Conservation (phyloP, 2,888 invertebrate species). For the Rhabditoides inermis region DNA sequence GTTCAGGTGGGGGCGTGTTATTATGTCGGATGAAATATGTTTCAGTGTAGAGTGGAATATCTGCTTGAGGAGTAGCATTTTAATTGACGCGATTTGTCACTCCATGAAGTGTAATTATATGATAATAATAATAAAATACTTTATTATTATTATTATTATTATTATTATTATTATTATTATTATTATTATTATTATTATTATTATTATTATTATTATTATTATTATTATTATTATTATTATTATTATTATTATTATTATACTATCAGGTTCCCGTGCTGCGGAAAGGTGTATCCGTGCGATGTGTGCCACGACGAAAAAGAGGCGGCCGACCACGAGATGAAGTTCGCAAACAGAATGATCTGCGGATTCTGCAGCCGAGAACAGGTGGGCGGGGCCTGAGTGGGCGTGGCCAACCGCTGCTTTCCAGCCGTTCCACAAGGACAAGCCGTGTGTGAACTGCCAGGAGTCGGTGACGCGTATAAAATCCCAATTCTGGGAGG, state of each 20-base stretch:
- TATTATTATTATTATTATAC: no score
- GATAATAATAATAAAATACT: no score
- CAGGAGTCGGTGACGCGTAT: slow-evolving; percentile 10
- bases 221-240: no score
- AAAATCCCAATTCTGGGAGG: slow-evolving; percentile 55
- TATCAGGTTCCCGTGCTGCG: slow-evolving; percentile 39
- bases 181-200: no score
- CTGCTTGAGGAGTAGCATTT: no score
- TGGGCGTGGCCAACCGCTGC: not conserved
- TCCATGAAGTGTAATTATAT: no score
- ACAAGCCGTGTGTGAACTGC: slow-evolving; percentile 16
- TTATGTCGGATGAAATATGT: no score
- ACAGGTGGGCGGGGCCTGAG: slow-evolving; percentile 49
- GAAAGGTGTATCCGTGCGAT: slow-evolving; percentile 16
- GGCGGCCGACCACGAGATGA: slow-evolving; percentile 21
- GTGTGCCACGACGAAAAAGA: slow-evolving; percentile 12
- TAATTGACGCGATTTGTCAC: no score
- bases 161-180: no score
- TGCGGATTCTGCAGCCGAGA: slow-evolving; percentile 57
- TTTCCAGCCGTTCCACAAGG: slow-evolving; percentile 15
- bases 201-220: no score
- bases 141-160: no score
- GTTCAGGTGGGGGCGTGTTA: slow-evolving; percentile 53
- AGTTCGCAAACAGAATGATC: slow-evolving; percentile 55
- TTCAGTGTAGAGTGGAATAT: no score